Evolutionary conservation across 2,797 vertebrate species (phyloP), one percentile per base, ranked within the genome.

Genomic region (Semotilus atromaculatus): DNA sequence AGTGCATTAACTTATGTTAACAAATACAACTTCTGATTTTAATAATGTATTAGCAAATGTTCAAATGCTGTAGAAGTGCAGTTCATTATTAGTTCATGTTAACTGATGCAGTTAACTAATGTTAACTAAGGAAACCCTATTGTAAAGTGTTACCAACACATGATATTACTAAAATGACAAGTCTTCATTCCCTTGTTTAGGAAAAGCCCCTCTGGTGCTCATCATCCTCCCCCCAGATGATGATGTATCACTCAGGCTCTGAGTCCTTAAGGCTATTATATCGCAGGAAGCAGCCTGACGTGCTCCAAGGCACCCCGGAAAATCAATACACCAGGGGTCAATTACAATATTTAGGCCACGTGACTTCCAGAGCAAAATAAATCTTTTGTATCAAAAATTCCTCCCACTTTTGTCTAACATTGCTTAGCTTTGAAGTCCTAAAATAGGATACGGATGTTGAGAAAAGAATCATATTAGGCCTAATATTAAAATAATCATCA

Each of bases 291-390:
- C 94, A 74, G 90, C 85, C 88, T 91, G 90, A 92, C 91, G 91
- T 87, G 91, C 93, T 95, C 87, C 91, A 90, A 94, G 83, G 91
- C 90, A 90, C 78, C 88, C 90, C 86, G 81, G 81, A 88, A 92
- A 95, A 96, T 96, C 95, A 94, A 96, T 96, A 94, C 80, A 77
- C 91, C 89, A 89, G 90, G 94, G 94, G 94, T 96, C 95, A 95
- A 94, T 96, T 96, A 94, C 95, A 96, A 94, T 94, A 95, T 93
- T 94, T 95, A 94, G 91, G 91, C 95, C 93, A 95, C 91, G 91
- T 95, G 93, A 94, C 92, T 96, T 94, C 91, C 86, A 93, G 93
- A 88, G 93, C 91, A 92, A 95, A 94, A 95, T 94, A 95, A 94
- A 95, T 94, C 94, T 87, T 86, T 89, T 94, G 92, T 93, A 93